phyloP scores from a whole-genome alignment of 2,888 invertebrate genomes.

The Caenorhabditis sp. region DNA sequence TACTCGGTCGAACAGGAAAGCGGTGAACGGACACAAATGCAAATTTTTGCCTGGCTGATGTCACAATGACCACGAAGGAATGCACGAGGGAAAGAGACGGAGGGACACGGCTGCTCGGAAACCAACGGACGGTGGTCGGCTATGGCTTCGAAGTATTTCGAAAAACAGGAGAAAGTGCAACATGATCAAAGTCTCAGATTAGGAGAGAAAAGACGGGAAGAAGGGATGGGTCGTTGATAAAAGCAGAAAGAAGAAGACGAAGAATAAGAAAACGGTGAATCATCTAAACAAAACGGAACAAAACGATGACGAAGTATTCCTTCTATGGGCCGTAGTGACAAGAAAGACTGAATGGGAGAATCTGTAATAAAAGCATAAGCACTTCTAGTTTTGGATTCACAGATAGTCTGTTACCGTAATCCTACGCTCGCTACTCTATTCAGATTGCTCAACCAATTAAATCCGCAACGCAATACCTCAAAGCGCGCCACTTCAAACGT shows the following conservation, averaged over 20 bases:
- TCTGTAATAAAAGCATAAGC: no score
- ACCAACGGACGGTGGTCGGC: conserved; percentile 9
- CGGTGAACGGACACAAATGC: conserved; percentile 24
- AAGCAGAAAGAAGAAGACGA: conserved; percentile 12
- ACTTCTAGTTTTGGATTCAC: background rate
- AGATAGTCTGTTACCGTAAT: no score
- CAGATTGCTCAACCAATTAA: conserved; percentile 36
- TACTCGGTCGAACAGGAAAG: conserved; percentile 23
- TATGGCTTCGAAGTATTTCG: conserved; percentile 27
- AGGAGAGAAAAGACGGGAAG: background rate
- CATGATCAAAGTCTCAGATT: background rate
- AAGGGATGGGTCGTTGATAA: conserved; percentile 22
- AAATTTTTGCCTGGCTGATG: conserved; percentile 37
- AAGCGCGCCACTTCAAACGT: conserved; percentile 43
- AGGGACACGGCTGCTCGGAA: conserved; percentile 21
- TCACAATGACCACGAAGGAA: conserved; percentile 25
- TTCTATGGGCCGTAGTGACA: background rate
- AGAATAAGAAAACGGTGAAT: conserved; percentile 18
- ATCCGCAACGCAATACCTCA: conserved; percentile 18
- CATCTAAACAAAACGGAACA: conserved; percentile 42
- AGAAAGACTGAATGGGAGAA: conserved; percentile 5
- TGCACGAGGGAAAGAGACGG: conserved; percentile 10
- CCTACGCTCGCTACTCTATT: no score
- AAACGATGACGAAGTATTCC: conserved; percentile 9
- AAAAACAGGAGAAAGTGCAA: conserved; percentile 21